Evolutionary conservation across 2,797 vertebrate genomes (phyloP).

Genomic region (Oreochromis mossambicus): DNA sequence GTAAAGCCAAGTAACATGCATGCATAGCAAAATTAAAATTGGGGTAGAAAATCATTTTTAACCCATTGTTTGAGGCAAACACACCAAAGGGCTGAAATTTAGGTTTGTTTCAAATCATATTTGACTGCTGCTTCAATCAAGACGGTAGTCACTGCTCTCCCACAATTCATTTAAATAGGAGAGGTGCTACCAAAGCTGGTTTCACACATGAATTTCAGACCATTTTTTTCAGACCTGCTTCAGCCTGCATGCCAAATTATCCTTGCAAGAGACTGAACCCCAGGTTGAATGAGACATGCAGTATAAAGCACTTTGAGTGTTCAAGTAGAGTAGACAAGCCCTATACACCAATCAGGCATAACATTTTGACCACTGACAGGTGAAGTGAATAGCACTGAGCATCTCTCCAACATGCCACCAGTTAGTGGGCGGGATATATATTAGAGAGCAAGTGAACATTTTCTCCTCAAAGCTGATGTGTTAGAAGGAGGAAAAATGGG

Average conservation of each 20-base stretch:
- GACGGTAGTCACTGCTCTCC: rapidly evolving
- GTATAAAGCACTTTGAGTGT: background rate
- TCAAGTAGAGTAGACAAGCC: background rate
- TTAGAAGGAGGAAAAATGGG: background rate
- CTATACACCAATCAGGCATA: background rate
- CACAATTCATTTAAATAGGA: background rate
- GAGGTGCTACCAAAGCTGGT: background rate
- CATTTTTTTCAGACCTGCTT: background rate
- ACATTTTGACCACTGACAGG: background rate
- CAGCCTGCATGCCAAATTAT: background rate
- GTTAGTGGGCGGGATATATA: background rate
- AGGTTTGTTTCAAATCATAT: background rate
- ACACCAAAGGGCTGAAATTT: background rate
- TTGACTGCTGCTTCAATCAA: background rate
- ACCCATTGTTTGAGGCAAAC: background rate
- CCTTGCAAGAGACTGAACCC: too few species aligned
- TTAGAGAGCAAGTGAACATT: background rate
- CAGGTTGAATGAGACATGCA: background rate
- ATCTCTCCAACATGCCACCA: background rate
- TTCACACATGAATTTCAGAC: background rate
- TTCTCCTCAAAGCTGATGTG: background rate
- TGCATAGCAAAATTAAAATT: background rate
- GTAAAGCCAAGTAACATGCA: background rate
- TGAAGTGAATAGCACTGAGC: background rate
- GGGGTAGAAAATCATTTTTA: background rate